These are phyloP conservation scores for Halictus ligatus DNA, from an alignment of 2,888 invertebrate species.

Conservation along the genomic window DNA sequence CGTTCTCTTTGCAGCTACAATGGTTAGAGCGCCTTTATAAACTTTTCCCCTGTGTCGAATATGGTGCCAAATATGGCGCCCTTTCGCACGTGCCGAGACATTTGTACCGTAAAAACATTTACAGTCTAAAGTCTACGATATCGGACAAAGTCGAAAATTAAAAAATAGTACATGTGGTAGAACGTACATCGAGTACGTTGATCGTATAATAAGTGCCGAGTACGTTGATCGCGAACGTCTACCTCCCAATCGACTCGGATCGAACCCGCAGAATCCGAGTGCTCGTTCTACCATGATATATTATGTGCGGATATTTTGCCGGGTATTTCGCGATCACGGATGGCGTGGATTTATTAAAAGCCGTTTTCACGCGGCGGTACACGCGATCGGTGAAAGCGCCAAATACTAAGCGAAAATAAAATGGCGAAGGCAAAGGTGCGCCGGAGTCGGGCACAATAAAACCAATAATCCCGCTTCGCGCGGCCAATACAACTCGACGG, in stretches of 20 bases:
- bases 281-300: background rate
- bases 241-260: background rate
- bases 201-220: background rate
- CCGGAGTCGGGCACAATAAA: constrained; percentile 59
- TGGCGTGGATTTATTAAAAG: constrained; percentile 47
- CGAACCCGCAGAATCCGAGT: background rate
- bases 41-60: too few species aligned
- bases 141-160: too few species aligned
- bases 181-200: too few species aligned
- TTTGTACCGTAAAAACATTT: too few species aligned
- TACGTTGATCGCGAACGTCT: background rate
- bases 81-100: too few species aligned
- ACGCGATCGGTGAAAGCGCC: constrained; percentile 66
- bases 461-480: constrained; percentile 67
- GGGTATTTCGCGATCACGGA: constrained; percentile 32
- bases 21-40: too few species aligned
- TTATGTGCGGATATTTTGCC: constrained; percentile 1
- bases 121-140: too few species aligned
- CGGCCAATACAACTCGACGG: constrained; percentile 53
- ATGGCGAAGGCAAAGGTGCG: constrained; percentile 36
- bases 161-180: too few species aligned
- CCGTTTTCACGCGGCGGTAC: constrained; percentile 30
- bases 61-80: too few species aligned
- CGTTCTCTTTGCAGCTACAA: too few species aligned
- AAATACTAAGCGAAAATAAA: constrained; percentile 66